Percentiles rank a stretch among this genome's conserved stretches.
Conservation (phyloP, 1,140 invertebrate species). For the Colletes gigas region DNA sequence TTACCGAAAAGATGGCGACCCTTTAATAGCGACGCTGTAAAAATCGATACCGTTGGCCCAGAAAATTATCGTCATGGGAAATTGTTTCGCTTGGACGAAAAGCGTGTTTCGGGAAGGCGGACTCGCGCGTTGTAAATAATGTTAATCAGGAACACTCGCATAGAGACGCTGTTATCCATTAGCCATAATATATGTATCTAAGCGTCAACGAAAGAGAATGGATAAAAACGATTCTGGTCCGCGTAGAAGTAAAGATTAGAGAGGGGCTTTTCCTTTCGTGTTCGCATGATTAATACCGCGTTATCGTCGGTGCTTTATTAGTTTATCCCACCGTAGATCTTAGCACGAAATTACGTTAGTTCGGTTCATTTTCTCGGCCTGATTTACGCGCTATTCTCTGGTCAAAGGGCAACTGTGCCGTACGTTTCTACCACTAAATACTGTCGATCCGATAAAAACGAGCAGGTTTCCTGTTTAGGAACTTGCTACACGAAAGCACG, state of each 20-base stretch:
- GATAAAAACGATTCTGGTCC: neutral
- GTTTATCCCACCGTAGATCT: too few relatives aligned
- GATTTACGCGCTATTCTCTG: neutral
- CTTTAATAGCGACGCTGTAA: neutral
- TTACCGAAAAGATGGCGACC: neutral
- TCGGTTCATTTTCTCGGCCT: neutral
- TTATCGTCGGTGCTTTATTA: constrained; percentile 30
- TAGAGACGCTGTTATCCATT: too few relatives aligned
- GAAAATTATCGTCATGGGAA: neutral
- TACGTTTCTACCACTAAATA: too few relatives aligned
- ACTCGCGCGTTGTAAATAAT: too few relatives aligned
- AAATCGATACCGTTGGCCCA: constrained; percentile 16
- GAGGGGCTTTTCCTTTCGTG: neutral
- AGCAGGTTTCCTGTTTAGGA: neutral
- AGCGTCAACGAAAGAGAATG: neutral
- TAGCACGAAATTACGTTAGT: neutral
- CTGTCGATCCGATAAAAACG: neutral
- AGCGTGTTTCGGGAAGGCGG: too few relatives aligned
- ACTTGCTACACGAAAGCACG: neutral
- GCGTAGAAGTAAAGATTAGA: neutral
- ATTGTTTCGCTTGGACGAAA: neutral
- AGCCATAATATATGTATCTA: too few relatives aligned
- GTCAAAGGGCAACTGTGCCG: too few relatives aligned
- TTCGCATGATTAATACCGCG: constrained; percentile 15
- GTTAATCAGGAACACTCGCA: too few relatives aligned